These are phyloP conservation scores for Hormaphis cornu DNA, from an alignment of 1,140 invertebrate genomes.

Conservation along the genomic window DNA sequence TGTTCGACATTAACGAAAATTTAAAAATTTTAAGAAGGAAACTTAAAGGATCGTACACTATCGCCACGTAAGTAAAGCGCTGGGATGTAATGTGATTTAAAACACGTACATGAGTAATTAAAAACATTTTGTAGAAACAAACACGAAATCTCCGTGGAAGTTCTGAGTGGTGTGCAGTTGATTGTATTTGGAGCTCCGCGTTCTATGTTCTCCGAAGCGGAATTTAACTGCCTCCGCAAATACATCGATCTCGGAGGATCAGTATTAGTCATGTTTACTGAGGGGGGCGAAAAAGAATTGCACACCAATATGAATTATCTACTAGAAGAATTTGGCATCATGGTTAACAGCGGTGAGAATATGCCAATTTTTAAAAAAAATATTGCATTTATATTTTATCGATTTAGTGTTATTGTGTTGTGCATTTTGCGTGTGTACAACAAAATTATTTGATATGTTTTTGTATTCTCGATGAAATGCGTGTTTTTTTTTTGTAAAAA, in stretches of 20 bases:
- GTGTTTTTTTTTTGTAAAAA: no score
- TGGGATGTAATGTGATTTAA: no score
- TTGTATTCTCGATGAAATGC: no score
- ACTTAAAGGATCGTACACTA: conserved; percentile 74
- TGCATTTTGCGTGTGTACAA: no score
- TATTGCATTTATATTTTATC: not conserved
- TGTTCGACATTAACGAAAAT: conserved; percentile 77
- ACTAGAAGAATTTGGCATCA: conserved; percentile 90
- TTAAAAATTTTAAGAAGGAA: conserved; percentile 81
- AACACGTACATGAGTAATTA: not conserved
- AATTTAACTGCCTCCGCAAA: conserved; percentile 63
- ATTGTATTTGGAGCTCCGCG: conserved; percentile 76
- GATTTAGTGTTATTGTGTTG: not conserved
- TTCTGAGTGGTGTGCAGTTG: conserved; percentile 62
- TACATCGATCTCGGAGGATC: conserved; percentile 78
- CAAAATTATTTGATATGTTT: no score
- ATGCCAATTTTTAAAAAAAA: not conserved
- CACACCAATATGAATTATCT: conserved; percentile 96
- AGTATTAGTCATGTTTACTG: conserved; percentile 74
- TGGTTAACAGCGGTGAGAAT: conserved; percentile 77
- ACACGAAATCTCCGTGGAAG: conserved; percentile 37
- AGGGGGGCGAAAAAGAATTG: conserved; percentile 79
- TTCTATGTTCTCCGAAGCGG: conserved; percentile 77
- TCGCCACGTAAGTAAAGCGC: conserved; percentile 67
- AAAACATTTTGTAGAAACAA: conserved; percentile 37